Evolutionary conservation across 1,140 invertebrate genomes (phyloP), one percentile per base, ranked within the genome.

Genomic region (Andrena cerasifolii): DNA sequence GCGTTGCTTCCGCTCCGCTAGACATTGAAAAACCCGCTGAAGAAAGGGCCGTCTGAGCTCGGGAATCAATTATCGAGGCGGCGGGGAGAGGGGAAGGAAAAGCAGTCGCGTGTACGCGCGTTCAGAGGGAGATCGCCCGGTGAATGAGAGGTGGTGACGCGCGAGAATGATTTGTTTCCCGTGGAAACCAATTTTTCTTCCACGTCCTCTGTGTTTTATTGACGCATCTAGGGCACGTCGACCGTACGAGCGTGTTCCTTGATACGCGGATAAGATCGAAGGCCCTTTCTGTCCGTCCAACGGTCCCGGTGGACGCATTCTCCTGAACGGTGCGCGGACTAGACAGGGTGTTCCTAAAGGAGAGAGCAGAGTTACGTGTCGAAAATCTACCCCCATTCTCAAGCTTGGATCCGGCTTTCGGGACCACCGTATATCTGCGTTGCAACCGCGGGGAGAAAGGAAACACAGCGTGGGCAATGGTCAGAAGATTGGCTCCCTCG

Each of bases 1-100:
- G 45, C 75, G 80, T 82, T 78, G 80, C 70, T 84, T 84, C 80
- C 65, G 59, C 76, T 74, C 24, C 36, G 76, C 31, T 79, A 54
- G 80, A 82, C 65, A 40, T 53, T 82, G 70, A 75, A 84, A 79
- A 83, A 83, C 74, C 68, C 74, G 79, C 56, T 49, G 67, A 73
- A 73, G 66, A 49, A 65, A 43, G 45, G 47, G 40, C 66, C 63
- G 81, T 70, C 63, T 71, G 49, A 62, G 62, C 73, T 67, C 49
- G 62, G 45, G 58, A 82, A 78, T 83, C 82, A 82, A 84, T 83
- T 84, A 83, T 49, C 26, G 40, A 59, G 36, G 12, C 47, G 43
- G 28, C 1, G 45, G 33, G 28, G 43, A 16, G 43, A 36, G 33
- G 1, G 3, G 40, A 49, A 21, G 51, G 18, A 43, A 28, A 53